Evolutionary conservation across 2,113 vertebrate species (phyloP).

Genomic region (Myiozetetes cayanensis): DNA sequence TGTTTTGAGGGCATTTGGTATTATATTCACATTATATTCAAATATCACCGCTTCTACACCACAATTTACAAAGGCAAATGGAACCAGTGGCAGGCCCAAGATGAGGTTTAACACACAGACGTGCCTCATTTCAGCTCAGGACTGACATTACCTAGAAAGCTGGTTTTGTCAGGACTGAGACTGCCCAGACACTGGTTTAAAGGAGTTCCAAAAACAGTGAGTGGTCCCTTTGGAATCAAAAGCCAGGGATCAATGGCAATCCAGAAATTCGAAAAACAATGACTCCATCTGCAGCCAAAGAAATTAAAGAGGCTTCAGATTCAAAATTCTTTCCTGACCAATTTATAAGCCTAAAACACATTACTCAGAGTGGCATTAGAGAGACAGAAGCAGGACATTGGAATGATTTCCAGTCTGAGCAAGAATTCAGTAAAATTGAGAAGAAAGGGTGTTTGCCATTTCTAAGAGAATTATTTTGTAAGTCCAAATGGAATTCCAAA

Average conservation of each 20-base stretch:
- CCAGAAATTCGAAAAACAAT: slow-evolving; percentile 43
- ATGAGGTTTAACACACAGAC: not conserved
- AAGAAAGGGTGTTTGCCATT: not conserved
- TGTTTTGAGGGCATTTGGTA: not conserved
- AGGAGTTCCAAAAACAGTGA: not conserved
- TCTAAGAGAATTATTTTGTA: slow-evolving; percentile 18
- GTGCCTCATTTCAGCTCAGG: not conserved
- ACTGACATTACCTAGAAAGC: not conserved
- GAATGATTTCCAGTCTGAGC: slow-evolving; percentile 30
- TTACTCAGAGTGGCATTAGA: not conserved
- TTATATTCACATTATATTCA: not conserved
- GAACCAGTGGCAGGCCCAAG: not conserved
- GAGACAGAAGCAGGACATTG: not conserved
- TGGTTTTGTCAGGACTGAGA: slow-evolving; percentile 2
- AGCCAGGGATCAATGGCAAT: not conserved
- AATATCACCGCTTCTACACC: not conserved
- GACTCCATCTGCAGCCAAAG: slow-evolving; percentile 35
- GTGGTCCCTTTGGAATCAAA: not conserved
- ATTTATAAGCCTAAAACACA: not conserved
- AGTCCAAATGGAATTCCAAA: not conserved
- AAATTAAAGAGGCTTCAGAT: slow-evolving; percentile 2
- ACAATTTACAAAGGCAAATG: not conserved
- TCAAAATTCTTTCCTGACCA: not conserved
- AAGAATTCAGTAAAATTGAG: not conserved
- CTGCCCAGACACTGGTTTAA: not conserved